Evolutionary conservation across 2,888 invertebrate genomes (phyloP).

Genomic region (Criorhina ranunculi): DNA sequence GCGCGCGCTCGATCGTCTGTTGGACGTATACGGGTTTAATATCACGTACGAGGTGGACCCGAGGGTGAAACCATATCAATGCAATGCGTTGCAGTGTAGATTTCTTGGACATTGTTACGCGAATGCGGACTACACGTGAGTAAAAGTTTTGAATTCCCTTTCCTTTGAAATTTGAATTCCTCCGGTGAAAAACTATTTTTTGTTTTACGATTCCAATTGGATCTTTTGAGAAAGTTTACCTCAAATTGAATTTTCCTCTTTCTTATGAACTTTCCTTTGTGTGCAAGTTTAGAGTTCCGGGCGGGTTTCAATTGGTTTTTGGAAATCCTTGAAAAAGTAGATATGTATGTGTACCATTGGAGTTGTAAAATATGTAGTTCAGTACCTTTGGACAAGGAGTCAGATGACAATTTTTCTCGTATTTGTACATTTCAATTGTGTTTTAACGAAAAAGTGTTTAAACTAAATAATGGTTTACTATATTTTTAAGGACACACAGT

Average conservation of each 20-base stretch:
- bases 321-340: not conserved
- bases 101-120: conserved; percentile 94
- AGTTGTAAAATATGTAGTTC: not conserved
- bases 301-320: conserved; percentile 12
- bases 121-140: conserved; percentile 89
- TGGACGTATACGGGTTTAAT: conserved; percentile 96
- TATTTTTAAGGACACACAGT: no score
- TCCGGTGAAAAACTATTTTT: not conserved
- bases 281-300: not conserved
- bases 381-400: no score
- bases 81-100: conserved; percentile 92
- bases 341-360: not conserved
- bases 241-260: not conserved
- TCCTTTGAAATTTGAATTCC: conserved; percentile 8
- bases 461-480: no score
- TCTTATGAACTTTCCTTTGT: not conserved
- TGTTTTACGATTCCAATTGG: not conserved
- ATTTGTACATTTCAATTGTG: no score
- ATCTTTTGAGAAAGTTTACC: not conserved
- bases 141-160: conserved; percentile 78
- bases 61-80: conserved; percentile 87
- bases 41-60: conserved; percentile 93
- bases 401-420: no score
- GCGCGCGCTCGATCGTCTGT: conserved; percentile 91
- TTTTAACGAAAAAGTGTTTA: no score